Percentiles rank a stretch among this genome's conserved stretches.
Evolutionary conservation across 2,113 vertebrate genomes (phyloP).

Genomic region (Sinocyclocheilus grahami): DNA sequence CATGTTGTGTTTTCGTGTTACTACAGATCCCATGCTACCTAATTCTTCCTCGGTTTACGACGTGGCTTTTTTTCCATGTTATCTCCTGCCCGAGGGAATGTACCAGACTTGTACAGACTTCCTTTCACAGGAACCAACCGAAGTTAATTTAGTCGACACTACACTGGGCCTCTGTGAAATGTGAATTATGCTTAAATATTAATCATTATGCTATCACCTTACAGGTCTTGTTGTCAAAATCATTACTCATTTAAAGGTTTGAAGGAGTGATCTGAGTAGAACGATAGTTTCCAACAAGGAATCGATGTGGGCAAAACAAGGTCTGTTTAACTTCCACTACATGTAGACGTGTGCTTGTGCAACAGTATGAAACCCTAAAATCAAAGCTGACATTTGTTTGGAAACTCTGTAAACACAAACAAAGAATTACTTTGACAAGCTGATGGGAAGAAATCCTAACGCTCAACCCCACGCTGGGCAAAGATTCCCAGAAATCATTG

Average conservation of each 20-base stretch:
- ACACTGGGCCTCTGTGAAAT: neutral
- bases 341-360: neutral
- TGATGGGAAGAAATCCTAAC: neutral
- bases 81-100: neutral
- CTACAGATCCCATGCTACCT: neutral
- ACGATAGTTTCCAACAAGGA: constrained; percentile 83
- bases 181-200: neutral
- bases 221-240: constrained; percentile 4
- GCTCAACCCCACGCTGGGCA: neutral
- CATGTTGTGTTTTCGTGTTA: neutral
- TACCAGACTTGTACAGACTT: neutral
- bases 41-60: neutral
- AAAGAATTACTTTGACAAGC: constrained; percentile 1
- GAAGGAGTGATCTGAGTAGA: constrained; percentile 92
- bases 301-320: neutral
- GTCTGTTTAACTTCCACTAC: neutral
- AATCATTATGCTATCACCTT: neutral
- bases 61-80: neutral
- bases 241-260: constrained; percentile 23
- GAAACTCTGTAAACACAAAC: constrained; percentile 11
- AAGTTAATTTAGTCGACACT: neutral
- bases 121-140: neutral
- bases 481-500: constrained; percentile 33
- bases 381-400: neutral
- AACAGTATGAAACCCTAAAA: constrained; percentile 26